phyloP scores from a whole-genome alignment of 2,113 vertebrate species.

The Entomyzon cyanotis region DNA sequence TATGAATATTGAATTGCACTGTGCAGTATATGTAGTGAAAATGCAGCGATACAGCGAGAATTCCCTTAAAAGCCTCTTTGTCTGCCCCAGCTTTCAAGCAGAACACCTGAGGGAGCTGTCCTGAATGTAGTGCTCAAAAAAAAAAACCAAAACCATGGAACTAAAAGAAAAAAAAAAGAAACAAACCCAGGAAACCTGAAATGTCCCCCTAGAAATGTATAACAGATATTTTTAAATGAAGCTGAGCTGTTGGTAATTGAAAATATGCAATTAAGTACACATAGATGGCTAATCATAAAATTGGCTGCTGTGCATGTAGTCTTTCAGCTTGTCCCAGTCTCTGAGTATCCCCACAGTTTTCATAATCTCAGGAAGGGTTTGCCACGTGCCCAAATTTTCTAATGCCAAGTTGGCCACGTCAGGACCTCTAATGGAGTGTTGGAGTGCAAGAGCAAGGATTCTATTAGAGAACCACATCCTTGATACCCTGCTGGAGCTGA shows the following conservation, averaged over 20 bases:
- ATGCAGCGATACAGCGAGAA: not conserved
- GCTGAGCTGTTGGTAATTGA: not conserved
- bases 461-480: not conserved
- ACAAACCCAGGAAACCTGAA: not conserved
- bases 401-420: not conserved
- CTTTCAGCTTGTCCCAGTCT: not conserved
- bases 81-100: not conserved
- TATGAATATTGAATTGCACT: constrained; percentile 29
- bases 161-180: not conserved
- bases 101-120: not conserved
- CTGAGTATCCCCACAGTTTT: not conserved
- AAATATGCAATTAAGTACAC: not conserved
- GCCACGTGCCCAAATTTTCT: not conserved
- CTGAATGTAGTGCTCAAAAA: not conserved
- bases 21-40: not conserved
- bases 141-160: too few species aligned
- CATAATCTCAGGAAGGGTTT: not conserved
- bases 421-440: not conserved
- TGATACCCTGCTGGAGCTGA: not conserved
- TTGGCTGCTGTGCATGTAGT: not conserved
- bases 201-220: not conserved
- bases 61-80: constrained; percentile 17
- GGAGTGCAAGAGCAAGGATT: not conserved
- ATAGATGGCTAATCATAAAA: not conserved
- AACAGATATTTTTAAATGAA: not conserved